phyloP scores from a whole-genome alignment of 2,888 invertebrate species.

The Melanophora roralis region DNA sequence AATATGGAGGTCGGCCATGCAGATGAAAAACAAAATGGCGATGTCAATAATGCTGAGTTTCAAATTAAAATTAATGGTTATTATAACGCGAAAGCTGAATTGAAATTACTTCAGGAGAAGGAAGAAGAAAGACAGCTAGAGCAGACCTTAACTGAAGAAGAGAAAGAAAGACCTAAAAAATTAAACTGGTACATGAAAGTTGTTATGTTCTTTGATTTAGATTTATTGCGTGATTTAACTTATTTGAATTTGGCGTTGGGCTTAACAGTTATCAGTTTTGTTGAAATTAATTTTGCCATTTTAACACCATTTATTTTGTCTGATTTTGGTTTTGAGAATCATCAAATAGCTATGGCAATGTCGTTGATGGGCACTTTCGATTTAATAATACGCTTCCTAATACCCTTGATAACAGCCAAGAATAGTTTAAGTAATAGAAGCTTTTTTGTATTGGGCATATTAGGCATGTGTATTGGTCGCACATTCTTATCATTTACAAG shows the following conservation, averaged over 20 bases:
- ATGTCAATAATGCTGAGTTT: not conserved
- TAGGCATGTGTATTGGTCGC: slow-evolving; percentile 83
- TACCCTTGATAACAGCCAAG: slow-evolving; percentile 83
- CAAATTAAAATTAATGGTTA: slow-evolving; percentile 32
- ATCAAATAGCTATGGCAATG: slow-evolving; percentile 83
- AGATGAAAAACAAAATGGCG: slow-evolving; percentile 42
- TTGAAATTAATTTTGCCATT: slow-evolving; percentile 86
- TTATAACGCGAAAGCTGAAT: slow-evolving; percentile 1
- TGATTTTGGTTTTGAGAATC: slow-evolving; percentile 80
- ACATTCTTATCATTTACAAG: slow-evolving; percentile 79
- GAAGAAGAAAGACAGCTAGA: slow-evolving; percentile 1
- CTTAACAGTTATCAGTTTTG: slow-evolving; percentile 84
- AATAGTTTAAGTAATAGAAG: slow-evolving; percentile 84
- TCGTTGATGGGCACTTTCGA: slow-evolving; percentile 83
- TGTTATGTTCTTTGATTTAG: slow-evolving; percentile 83
- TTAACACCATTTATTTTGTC: slow-evolving; percentile 84
- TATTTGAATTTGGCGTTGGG: slow-evolving; percentile 85
- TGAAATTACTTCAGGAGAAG: slow-evolving; percentile 23
- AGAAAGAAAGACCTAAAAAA: slow-evolving; percentile 69
- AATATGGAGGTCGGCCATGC: slow-evolving; percentile 68
- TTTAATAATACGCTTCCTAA: slow-evolving; percentile 81
- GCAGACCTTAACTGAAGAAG: slow-evolving; percentile 67
- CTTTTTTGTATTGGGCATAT: slow-evolving; percentile 83
- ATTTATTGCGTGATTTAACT: slow-evolving; percentile 82
- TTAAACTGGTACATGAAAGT: slow-evolving; percentile 80